Evolutionary conservation across 2,888 invertebrate genomes (phyloP), one percentile per base, ranked within the genome.

Genomic region (Ectemnius continuus): DNA sequence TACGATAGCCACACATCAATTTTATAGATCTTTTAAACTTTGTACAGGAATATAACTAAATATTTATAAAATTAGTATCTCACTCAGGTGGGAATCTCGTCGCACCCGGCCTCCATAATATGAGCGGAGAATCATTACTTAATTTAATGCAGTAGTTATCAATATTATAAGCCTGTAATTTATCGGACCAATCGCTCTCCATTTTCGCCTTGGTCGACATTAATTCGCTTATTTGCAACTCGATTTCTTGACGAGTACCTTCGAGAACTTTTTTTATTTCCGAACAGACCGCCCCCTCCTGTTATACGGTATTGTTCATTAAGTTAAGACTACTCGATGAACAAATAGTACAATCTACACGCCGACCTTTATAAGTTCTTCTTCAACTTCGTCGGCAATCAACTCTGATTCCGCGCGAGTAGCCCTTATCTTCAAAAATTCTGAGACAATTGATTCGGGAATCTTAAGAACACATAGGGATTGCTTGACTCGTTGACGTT

Each of bases 141-240:
- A 97, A 92, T 11, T 94, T 92, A 57, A 95, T 92, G 88, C 95
- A 95, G 0, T 91, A 91, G 0, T 95, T 91, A 84, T 97, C 97
- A 3, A 96, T 94, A 80, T 95, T 94, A 85, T 96, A 95, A 0
- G 97, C 94, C 87, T 96, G 94, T 71, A 93, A 93, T 91, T 98
- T 98, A 87, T 98, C 97, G 85, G 97, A 97, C 97, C 97, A 98
- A 89, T 98, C 97, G 86, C 94, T 95, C 91, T 98, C 98, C 72
- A 98, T 92, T 58, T 95, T 93, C 80, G 95, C 94, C 88, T 98
- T 97, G 0, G 95, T 95, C 16, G 96, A 94, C 86, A 96, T 95
- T 86, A 97, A 95, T 82, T 95, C 94, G 36, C 93, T 87, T 87
- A 96, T 91, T 90, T 96, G 96, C 48, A 93, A 92, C 79, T 95